Evolutionary conservation across 1,140 invertebrate genomes (phyloP).

Genomic region (Atta colombica): DNA sequence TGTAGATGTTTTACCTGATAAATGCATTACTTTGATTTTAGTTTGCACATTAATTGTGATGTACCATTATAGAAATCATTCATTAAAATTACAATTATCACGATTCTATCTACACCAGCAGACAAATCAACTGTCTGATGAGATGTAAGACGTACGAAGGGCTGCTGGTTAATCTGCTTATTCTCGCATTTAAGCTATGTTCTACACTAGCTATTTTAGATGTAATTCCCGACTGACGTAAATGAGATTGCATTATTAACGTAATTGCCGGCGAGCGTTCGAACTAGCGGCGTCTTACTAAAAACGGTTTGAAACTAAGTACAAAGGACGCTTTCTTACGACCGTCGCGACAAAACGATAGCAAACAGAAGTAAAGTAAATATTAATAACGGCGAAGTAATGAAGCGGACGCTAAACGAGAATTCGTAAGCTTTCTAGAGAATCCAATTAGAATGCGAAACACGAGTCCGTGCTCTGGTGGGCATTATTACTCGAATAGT

Average conservation of each 20-base stretch:
- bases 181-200: slow-evolving; percentile 59
- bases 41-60: background rate
- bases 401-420: slow-evolving; percentile 52
- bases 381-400: slow-evolving; percentile 61
- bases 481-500: slow-evolving; percentile 57
- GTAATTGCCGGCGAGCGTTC: slow-evolving; percentile 58
- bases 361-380: slow-evolving; percentile 59
- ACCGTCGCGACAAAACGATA: slow-evolving; percentile 52
- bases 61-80: slow-evolving; percentile 27
- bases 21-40: slow-evolving; percentile 19
- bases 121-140: slow-evolving; percentile 31
- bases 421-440: slow-evolving; percentile 55
- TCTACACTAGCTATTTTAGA: slow-evolving; percentile 60
- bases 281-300: slow-evolving; percentile 42
- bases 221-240: slow-evolving; percentile 59
- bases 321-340: slow-evolving; percentile 49
- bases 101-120: slow-evolving; percentile 30
- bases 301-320: slow-evolving; percentile 32
- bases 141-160: slow-evolving; percentile 46
- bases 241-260: slow-evolving; percentile 64
- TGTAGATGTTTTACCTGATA: background rate
- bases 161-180: slow-evolving; percentile 56
- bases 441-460: slow-evolving; percentile 68
- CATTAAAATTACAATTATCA: slow-evolving; percentile 52
- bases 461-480: slow-evolving; percentile 23